Percentiles rank a stretch among this genome's conserved stretches.
Evolutionary conservation across 2,797 vertebrate genomes (phyloP).

Genomic region (Potorous gilbertii): DNA sequence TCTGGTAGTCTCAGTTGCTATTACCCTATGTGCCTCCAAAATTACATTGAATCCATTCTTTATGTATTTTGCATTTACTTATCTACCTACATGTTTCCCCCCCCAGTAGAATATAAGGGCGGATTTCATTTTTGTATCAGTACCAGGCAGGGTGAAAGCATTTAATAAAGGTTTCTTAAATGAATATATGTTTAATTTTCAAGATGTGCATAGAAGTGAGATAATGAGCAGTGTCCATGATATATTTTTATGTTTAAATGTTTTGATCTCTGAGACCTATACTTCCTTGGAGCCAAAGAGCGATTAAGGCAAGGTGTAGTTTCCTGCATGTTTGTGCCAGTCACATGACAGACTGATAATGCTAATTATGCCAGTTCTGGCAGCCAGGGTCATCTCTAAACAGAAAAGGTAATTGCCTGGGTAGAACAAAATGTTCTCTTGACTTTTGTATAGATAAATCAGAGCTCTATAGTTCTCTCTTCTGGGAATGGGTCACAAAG

Average conservation of each 20-base stretch:
- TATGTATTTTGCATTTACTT: not conserved
- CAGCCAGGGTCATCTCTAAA: not conserved
- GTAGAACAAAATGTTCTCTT: conserved; percentile 47
- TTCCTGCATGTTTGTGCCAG: conserved; percentile 36
- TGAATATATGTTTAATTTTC: not conserved
- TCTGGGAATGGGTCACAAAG: not conserved
- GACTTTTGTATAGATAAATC: not conserved
- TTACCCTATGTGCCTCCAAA: not conserved
- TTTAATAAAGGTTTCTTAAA: not conserved
- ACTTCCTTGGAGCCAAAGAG: conserved; percentile 34
- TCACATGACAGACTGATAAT: conserved; percentile 33
- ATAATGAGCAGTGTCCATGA: not conserved
- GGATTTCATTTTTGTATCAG: not conserved
- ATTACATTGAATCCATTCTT: not conserved
- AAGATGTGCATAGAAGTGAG: not conserved
- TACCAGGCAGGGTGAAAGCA: not conserved
- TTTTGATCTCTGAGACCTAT: conserved; percentile 34
- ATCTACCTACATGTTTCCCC: not conserved
- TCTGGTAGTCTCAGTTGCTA: not conserved
- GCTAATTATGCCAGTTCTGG: conserved; percentile 11
- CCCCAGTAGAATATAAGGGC: not conserved
- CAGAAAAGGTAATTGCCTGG: conserved; percentile 41
- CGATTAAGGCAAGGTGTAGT: conserved; percentile 43
- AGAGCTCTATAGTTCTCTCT: not conserved
- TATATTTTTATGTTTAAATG: not conserved